Conservation (phyloP, 2,113 vertebrate genomes). For the Menura novaehollandiae region DNA sequence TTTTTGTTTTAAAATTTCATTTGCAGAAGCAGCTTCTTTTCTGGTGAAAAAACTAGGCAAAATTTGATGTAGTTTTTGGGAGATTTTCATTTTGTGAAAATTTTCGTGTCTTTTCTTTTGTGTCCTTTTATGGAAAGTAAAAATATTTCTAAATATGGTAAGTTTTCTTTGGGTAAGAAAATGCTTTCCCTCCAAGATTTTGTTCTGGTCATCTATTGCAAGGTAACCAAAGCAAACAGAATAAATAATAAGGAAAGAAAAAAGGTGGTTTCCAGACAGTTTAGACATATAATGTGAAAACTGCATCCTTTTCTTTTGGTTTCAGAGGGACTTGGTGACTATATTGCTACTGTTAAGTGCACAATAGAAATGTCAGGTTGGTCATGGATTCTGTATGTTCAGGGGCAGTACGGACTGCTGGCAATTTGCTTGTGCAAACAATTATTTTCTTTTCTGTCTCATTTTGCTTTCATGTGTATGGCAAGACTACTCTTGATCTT, state of each 20-base stretch:
- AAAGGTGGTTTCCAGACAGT: background rate
- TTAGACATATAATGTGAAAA: background rate
- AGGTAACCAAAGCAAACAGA: background rate
- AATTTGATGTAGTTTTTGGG: background rate
- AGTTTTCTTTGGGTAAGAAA: background rate
- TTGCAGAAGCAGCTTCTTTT: background rate
- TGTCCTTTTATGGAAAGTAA: background rate
- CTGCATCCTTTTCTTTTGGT: background rate
- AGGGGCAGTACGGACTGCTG: background rate
- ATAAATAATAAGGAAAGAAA: background rate
- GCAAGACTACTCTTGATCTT: background rate
- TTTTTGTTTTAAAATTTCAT: background rate
- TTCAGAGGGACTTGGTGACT: background rate
- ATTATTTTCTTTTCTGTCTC: background rate
- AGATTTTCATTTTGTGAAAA: background rate
- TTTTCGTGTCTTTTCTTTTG: background rate
- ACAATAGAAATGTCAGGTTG: background rate
- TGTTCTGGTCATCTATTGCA: background rate
- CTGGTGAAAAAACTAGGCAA: background rate
- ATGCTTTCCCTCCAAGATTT: background rate
- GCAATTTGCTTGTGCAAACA: background rate
- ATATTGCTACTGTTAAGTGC: background rate
- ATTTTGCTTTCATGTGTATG: background rate
- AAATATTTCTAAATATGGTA: background rate
- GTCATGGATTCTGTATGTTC: background rate